Base-by-base conservation (phyloP, 1,140 invertebrate genomes). In the Zaprionus capensis region DNA sequence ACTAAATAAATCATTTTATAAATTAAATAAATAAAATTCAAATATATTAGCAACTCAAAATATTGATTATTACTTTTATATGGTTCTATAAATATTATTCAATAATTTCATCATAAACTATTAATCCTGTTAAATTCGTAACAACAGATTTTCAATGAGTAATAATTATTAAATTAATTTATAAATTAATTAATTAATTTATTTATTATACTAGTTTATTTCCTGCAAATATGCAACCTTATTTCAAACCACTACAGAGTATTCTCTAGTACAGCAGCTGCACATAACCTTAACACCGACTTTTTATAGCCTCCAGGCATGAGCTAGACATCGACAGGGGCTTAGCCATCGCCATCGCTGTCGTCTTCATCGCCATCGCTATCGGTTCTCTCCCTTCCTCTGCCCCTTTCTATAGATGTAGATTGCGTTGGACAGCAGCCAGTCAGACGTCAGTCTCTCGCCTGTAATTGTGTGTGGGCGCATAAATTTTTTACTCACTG, bases 351-450 rank as follows among this genome's bases (percentile, higher is more conserved):
- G 24, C 38, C 57, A 38, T 46, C 55, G 5, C 7, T 26, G 14
- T 11, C 56, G 59, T 61, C 46, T 11, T 9, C 57, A 41, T 38
- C n/a, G 44, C 41, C 68, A 44, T 56, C 44, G 20, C 31, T 55
- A 72, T 49, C 51, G 49, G 31, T 34, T 34, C n/a, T n/a, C 41
- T 14, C 3, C 20, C 46, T 20, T 20, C 17, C 46, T 12, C 46
- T 22, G 46, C 46, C 17, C 41, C 41, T 9, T 31, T 17, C 36
- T 46, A 71, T 62, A 78, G 83, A 87, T 87, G 84, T 88, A 87
- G 83, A 87, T 87, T 88, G 78, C 69, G 81, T 80, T 82, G 84
- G 83, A 83, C 78, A 70, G 76, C 74, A 80, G 71, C 73, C 80
- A 82, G 80, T 73, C 74, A 76, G 83, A 88, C 73, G 68, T 86